phyloP scores from a whole-genome alignment of 2,888 invertebrate genomes.

The Ornithoptera alexandrae region DNA sequence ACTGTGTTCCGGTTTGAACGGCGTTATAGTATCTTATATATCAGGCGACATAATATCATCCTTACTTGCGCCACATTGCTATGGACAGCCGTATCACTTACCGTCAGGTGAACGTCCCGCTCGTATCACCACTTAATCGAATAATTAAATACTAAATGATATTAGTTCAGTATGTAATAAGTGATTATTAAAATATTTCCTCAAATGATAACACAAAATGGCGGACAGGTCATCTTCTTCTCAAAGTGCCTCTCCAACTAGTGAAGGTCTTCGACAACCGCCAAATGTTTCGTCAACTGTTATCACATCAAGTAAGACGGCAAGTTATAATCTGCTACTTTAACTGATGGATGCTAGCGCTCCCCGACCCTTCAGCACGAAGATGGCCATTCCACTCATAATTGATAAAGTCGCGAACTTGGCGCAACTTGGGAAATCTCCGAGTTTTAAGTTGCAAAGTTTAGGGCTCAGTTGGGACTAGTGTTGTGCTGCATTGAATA shows the following conservation, averaged over 20 bases:
- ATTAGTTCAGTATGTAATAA: too few species aligned
- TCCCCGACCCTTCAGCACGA: constrained; percentile 9
- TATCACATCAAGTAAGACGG: neutral
- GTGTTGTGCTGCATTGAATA: constrained; percentile 4
- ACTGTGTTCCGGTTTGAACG: too few species aligned
- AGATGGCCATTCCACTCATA: constrained; percentile 43
- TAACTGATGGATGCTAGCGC: neutral
- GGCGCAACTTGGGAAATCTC: constrained; percentile 42
- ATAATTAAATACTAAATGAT: too few species aligned
- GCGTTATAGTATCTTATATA: too few species aligned
- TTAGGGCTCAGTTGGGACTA: neutral
- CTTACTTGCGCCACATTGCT: too few species aligned
- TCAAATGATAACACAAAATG: neutral
- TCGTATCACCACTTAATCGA: too few species aligned
- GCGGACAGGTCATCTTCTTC: neutral
- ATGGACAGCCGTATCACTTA: too few species aligned
- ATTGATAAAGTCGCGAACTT: constrained; percentile 56
- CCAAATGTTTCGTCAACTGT: neutral
- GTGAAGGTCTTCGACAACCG: neutral
- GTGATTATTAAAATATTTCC: too few species aligned
- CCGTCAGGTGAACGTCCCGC: too few species aligned
- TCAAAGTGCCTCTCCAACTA: too few species aligned
- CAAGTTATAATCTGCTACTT: neutral
- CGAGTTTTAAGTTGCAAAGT: constrained; percentile 29
- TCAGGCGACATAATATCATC: too few species aligned